Evolutionary conservation across 2,113 vertebrate species (phyloP), one percentile per base, ranked within the genome.

Genomic region (Psilopogon haemacephalus): DNA sequence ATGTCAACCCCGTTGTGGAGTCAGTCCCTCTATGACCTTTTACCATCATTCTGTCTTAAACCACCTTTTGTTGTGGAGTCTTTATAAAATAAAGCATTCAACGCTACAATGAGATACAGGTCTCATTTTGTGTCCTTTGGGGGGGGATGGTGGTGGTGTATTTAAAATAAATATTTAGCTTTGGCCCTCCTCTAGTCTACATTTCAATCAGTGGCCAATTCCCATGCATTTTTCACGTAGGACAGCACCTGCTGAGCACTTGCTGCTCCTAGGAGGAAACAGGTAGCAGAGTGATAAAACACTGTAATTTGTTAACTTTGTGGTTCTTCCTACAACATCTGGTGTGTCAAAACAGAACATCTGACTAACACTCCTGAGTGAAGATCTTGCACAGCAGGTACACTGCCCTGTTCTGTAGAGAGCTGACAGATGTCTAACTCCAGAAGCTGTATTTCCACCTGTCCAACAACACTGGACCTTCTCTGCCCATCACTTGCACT

Each of bases 381-480:
- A 38, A 38, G 63, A 8, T 11, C 46, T 16, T 70, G 54, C 48
- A 30, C 56, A 60, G 7, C 71, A 55, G 84, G 50, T 33, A 12
- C 1, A 9, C 9, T 10, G 9, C 44, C 50, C 67, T 44, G 44
- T 11, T 16, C 6, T 30, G 20, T 2, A 28, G 21, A 10, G n/a
- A 44, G 40, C 2, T 33, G 54, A 16, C 59, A 74, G 50, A 33
- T 8, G 18, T 35, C 33, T 32, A 46, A 54, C 30, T 50, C 15
- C 2, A 81, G 62, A 35, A 84, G 71, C 67, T 79, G 14, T 55
- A 37, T 5, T 40, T 33, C 52, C 58, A 56, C 63, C 71, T 64
- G 20, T 3, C 52, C 67, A 6, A 18, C 38, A 18, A 0, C 37
- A 13, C 0, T 0, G 46, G 46, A 27, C 37, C 70, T 54, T 1